Conservation (phyloP, 2,888 invertebrate species). For the Caenorhabditis imperialis region DNA sequence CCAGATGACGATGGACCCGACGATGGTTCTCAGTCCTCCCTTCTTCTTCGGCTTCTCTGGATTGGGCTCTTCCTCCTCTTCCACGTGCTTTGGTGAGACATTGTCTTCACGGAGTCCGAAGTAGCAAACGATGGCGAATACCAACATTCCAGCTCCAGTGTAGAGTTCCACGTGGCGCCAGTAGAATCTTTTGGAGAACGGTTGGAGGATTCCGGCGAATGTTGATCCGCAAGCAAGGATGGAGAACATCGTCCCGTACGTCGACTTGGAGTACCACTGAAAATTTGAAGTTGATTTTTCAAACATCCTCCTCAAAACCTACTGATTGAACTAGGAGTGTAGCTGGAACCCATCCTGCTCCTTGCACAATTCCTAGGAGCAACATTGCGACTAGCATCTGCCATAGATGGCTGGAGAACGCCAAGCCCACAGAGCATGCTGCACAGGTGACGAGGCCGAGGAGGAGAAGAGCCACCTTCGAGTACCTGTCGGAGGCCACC, state of each 20-base stretch:
- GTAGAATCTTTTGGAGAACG: conserved; percentile 53
- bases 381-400: conserved; percentile 48
- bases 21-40: conserved; percentile 30
- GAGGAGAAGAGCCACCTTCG: conserved; percentile 50
- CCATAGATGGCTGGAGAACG: conserved; percentile 46
- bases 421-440: conserved; percentile 28
- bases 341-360: conserved; percentile 63
- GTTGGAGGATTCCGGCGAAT: conserved; percentile 60
- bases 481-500: conserved; percentile 57
- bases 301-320: too few relatives aligned
- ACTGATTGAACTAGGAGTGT: conserved; percentile 54
- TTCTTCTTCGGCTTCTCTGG: conserved; percentile 44
- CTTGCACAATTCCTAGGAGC: conserved; percentile 58
- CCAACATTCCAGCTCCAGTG: conserved; percentile 43
- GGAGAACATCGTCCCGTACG: conserved; percentile 63
- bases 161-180: conserved; percentile 58
- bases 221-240: conserved; percentile 61
- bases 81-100: conserved; percentile 27
- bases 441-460: conserved; percentile 49
- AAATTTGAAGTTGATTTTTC: neutral
- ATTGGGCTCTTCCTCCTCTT: conserved; percentile 27
- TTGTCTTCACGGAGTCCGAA: conserved; percentile 43
- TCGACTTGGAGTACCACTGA: conserved; percentile 56
- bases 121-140: conserved; percentile 41
- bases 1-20: conserved; percentile 46